Percentiles rank a stretch among this genome's conserved stretches.
These are phyloP conservation scores for Diachasmimorpha longicaudata DNA, from an alignment of 1,140 invertebrate genomes.

Conservation along the genomic window DNA sequence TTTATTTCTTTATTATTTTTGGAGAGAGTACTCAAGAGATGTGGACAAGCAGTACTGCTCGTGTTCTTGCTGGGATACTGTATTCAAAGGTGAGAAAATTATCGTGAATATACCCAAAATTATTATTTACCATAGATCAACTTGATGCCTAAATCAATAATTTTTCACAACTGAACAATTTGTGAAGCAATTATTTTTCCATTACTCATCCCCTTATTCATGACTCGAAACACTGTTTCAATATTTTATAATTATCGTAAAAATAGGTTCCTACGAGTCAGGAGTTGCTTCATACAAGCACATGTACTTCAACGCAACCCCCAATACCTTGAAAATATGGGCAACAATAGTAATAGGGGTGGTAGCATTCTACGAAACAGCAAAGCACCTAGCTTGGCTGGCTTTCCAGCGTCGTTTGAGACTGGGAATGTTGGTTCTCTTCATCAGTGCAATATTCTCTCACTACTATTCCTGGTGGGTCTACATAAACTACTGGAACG, in stretches of 20 bases:
- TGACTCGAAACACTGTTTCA: no score
- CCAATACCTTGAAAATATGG: constrained; percentile 81
- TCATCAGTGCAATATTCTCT: constrained; percentile 75
- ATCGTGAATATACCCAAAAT: constrained; percentile 7
- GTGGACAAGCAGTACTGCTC: constrained; percentile 74
- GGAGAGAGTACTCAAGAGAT: constrained; percentile 72
- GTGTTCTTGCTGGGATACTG: constrained; percentile 75
- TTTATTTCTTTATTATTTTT: constrained; percentile 71
- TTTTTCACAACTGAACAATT: no score
- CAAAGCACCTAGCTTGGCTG: constrained; percentile 69
- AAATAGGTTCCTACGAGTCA: constrained; percentile 76
- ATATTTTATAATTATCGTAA: neutral
- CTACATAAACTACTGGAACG: constrained; percentile 85
- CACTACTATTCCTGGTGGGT: constrained; percentile 88
- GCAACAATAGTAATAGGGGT: constrained; percentile 70
- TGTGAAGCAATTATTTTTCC: no score
- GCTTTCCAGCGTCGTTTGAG: constrained; percentile 66
- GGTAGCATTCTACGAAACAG: constrained; percentile 74
- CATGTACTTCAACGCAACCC: constrained; percentile 83
- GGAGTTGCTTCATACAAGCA: constrained; percentile 79
- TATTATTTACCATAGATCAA: no score
- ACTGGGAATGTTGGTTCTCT: constrained; percentile 74
- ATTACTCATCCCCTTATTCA: no score
- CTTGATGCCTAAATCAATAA: no score
- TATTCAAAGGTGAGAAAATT: constrained; percentile 66